phyloP scores from a whole-genome alignment of 2,113 vertebrate genomes.

The Carassius gibelio region DNA sequence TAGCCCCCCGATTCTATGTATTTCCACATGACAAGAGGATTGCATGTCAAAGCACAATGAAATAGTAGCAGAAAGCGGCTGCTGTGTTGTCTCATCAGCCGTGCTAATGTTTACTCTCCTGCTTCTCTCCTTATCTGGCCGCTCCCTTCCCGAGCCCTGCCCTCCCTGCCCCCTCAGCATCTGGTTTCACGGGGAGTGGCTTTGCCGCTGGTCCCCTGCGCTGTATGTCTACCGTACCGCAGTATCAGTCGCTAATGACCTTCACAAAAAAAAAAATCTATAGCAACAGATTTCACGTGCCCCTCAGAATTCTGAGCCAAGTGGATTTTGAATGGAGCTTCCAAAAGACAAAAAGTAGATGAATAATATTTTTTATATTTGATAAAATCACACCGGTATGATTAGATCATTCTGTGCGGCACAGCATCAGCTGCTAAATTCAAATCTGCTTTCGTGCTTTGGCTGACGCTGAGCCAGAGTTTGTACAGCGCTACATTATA shows the following conservation, averaged over 20 bases:
- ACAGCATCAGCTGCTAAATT: too few relatives aligned
- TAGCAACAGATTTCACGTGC: constrained; percentile 12
- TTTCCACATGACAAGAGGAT: constrained; percentile 11
- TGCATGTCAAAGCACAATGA: constrained; percentile 27
- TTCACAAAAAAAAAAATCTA: background rate
- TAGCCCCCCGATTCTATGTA: constrained; percentile 3
- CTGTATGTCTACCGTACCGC: constrained; percentile 7
- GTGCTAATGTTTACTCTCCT: constrained; percentile 30
- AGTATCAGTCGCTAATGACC: constrained; percentile 24
- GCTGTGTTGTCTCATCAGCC: background rate
- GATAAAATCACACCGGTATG: too few relatives aligned
- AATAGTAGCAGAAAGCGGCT: constrained; percentile 1
- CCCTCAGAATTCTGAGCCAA: too few relatives aligned
- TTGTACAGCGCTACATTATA: too few relatives aligned
- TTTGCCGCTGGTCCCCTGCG: constrained; percentile 25
- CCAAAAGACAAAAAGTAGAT: too few relatives aligned
- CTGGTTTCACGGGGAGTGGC: constrained; percentile 45
- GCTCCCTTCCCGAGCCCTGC: constrained; percentile 1
- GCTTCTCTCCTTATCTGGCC: constrained; percentile 33
- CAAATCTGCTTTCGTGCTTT: too few relatives aligned
- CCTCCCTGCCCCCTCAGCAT: constrained; percentile 18
- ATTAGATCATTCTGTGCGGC: too few relatives aligned
- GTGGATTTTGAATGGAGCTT: too few relatives aligned
- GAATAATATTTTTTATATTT: too few relatives aligned
- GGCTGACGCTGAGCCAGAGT: too few relatives aligned